Conservation (phyloP, 2,797 vertebrate genomes). For the Clarias laeviceps region DNA sequence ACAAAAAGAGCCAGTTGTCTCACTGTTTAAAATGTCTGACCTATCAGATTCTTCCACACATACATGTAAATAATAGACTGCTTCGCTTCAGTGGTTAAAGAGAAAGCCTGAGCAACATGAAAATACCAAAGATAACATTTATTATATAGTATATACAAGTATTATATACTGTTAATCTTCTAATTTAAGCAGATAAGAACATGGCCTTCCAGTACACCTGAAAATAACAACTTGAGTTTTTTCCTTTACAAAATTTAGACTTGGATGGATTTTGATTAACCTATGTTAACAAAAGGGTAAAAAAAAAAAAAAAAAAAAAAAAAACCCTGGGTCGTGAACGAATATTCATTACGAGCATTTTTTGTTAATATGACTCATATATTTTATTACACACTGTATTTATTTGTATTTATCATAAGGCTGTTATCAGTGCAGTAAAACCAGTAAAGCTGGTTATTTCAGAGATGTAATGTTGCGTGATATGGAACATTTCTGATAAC, state of each 20-base stretch:
- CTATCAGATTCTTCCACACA: not conserved
- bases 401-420: not conserved
- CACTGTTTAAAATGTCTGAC: not conserved
- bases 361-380: not conserved
- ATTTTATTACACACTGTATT: not conserved
- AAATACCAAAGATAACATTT: not conserved
- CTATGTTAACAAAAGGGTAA: not conserved
- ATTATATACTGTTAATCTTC: not conserved
- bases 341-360: not conserved
- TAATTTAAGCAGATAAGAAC: not conserved
- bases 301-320: not conserved
- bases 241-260: too few species aligned
- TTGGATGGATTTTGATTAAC: not conserved
- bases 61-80: not conserved
- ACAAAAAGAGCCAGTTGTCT: not conserved
- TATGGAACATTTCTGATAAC: not conserved
- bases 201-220: not conserved
- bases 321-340: not conserved
- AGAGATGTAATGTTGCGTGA: not conserved
- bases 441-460: not conserved
- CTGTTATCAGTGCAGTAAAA: not conserved
- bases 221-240: not conserved
- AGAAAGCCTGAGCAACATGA: not conserved
- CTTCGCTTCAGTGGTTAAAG: not conserved
- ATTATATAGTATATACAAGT: not conserved